A percentile compares a stretch with the other conserved stretches of the same genome.
These are phyloP conservation scores for Tetraneura akinire DNA, from an alignment of 1,140 invertebrate species.

Conservation along the genomic window DNA sequence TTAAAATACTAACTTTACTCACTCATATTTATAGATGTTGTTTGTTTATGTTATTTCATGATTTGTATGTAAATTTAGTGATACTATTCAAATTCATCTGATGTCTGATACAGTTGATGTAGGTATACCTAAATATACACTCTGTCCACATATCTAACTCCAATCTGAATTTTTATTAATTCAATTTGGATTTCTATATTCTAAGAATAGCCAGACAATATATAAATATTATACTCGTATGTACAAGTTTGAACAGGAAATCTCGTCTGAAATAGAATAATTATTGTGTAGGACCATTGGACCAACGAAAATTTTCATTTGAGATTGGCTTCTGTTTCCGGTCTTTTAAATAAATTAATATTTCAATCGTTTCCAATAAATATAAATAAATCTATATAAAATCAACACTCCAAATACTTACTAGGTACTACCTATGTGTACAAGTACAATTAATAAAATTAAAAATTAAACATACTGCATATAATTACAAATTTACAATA, in stretches of 20 bases:
- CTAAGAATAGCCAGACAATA: neutral
- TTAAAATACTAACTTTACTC: too few relatives aligned
- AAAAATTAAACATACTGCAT: too few relatives aligned
- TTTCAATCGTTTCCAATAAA: too few relatives aligned
- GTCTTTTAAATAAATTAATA: neutral
- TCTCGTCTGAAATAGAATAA: neutral
- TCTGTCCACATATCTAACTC: neutral
- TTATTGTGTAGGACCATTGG: neutral
- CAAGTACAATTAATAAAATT: too few relatives aligned
- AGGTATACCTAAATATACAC: neutral
- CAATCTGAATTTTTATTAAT: neutral
- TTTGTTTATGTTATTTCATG: too few relatives aligned
- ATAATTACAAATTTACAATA: too few relatives aligned
- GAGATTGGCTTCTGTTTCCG: too few relatives aligned
- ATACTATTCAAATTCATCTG: neutral
- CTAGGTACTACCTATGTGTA: too few relatives aligned
- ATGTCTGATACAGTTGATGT: neutral
- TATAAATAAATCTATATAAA: too few relatives aligned
- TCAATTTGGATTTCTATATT: slow-evolving; percentile 7
- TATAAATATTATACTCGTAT: neutral
- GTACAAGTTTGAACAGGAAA: neutral
- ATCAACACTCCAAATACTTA: too few relatives aligned
- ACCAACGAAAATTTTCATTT: neutral
- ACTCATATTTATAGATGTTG: too few relatives aligned
- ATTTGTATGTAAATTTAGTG: neutral